A percentile compares a stretch with the other conserved stretches of the same genome.
These are phyloP conservation scores for Rhineura floridana DNA, from an alignment of 2,113 vertebrate species.

Conservation along the genomic window DNA sequence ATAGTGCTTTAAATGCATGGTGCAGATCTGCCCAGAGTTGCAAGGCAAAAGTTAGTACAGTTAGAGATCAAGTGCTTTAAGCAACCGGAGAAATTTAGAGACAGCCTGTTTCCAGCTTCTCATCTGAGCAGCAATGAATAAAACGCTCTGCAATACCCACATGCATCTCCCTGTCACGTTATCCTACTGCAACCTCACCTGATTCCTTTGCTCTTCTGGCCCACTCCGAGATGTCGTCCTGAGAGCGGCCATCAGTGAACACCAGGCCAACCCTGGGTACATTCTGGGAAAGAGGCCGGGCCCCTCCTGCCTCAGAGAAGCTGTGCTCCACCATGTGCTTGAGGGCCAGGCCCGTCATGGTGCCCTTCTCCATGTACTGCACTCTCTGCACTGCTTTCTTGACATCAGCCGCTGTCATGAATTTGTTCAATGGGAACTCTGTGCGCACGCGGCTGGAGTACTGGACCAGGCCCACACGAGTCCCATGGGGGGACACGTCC, in stretches of 20 bases:
- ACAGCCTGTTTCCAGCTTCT: not conserved
- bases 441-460: conserved; percentile 95
- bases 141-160: not conserved
- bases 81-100: not conserved
- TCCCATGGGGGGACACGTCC: conserved; percentile 89
- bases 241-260: conserved; percentile 96
- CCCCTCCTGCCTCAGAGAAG: conserved; percentile 88
- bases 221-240: conserved; percentile 94
- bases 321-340: conserved; percentile 96
- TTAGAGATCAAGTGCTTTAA: not conserved
- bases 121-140: too few relatives aligned
- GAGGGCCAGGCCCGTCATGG: conserved; percentile 94
- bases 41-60: not conserved
- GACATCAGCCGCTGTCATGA: conserved; percentile 85
- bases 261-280: conserved; percentile 90
- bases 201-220: conserved; percentile 91
- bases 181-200: conserved; percentile 71
- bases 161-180: not conserved
- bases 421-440: conserved; percentile 92
- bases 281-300: conserved; percentile 78
- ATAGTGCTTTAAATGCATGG: too few relatives aligned
- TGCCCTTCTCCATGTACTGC: conserved; percentile 98
- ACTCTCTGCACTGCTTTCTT: conserved; percentile 91
- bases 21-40: too few relatives aligned
- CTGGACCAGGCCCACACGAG: conserved; percentile 92